Percentiles rank a stretch among this genome's conserved stretches.
These are phyloP conservation scores for Brachirus orientalis DNA, from an alignment of 2,113 vertebrate genomes.

Conservation along the genomic window DNA sequence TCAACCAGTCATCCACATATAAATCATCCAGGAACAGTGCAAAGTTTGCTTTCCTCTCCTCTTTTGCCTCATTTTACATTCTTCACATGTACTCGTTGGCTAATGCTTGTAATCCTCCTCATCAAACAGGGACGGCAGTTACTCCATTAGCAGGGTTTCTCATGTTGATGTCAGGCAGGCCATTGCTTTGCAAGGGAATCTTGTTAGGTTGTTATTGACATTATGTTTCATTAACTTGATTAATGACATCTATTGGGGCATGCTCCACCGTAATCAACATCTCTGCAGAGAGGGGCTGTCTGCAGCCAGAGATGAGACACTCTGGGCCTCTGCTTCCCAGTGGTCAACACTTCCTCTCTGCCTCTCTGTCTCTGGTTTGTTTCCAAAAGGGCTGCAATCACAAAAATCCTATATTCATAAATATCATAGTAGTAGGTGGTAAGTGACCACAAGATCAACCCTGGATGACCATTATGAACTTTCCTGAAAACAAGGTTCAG, in stretches of 20 bases:
- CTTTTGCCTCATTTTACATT: constrained; percentile 50
- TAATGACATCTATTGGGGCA: constrained; percentile 72
- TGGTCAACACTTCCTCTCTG: constrained; percentile 14
- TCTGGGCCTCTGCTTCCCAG: constrained; percentile 31
- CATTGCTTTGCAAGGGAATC: constrained; percentile 63
- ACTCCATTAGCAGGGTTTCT: constrained; percentile 70
- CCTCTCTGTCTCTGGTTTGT: constrained; percentile 9
- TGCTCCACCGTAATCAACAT: constrained; percentile 72
- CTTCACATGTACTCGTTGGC: constrained; percentile 45
- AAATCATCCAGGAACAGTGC: constrained; percentile 49
- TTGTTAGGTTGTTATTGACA: constrained; percentile 76
- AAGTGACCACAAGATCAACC: no score
- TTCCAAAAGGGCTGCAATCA: constrained; percentile 17
- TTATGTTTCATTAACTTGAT: constrained; percentile 80
- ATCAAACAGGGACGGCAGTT: constrained; percentile 57
- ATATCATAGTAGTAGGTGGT: no score
- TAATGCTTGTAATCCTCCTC: constrained; percentile 64
- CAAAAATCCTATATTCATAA: constrained; percentile 28
- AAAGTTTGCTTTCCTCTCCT: constrained; percentile 25
- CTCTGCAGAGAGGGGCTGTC: constrained; percentile 60
- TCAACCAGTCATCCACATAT: constrained; percentile 44
- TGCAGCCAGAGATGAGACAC: constrained; percentile 43
- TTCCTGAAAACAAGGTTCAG: constrained; percentile 34
- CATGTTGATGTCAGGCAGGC: constrained; percentile 70
- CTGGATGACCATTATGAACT: constrained; percentile 35